Base-by-base conservation (phyloP, 2,888 invertebrate genomes). In the Sphinx pinastri region DNA sequence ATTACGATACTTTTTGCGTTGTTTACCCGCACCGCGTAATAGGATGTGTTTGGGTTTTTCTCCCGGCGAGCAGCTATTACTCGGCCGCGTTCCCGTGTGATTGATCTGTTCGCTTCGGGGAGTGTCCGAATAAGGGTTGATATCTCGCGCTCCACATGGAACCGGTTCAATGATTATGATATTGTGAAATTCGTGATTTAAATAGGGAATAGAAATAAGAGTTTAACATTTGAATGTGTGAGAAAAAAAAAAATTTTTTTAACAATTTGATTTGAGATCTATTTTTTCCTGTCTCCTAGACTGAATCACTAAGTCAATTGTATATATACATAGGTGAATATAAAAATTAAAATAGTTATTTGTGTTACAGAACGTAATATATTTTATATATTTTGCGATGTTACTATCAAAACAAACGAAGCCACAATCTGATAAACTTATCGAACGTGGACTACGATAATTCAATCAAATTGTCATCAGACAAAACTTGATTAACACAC, bases 1-100 rank as follows among this genome's bases (percentile, higher is more conserved):
- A 90, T 90, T 84, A 85, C 82, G 75, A 83, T 84, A 87, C 86
- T 88, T 91, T 90, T 91, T 89, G 88, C 88, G 81, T 86, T 90
- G 88, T 89, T 91, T 89, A 88, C 84, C 85, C 74, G 75, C 77
- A 79, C 80, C 80, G 80, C 79, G 81, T 88, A 89, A 90, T 87
- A 88, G 86, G 83, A 83, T 86, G 84, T 83, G 84, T 84, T 82
- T 38, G 76, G 75, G 70, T 77, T 81, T 79, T 78, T 76, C 75
- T 74, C 68, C 60, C 76, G 86, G 86, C 85, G 83, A 86, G 86
- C 84, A 85, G 86, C 84, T 84, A 88, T 91, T 90, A 90, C 87
- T 79, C 86, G 88, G 85, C 81, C 88, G 82, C 88, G 90, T 88
- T 89, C 85, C 84, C 82, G 81, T 80, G 86, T 92, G 90, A 90